phyloP scores from a whole-genome alignment of 2,113 vertebrate genomes.

The Myodes glareolus region DNA sequence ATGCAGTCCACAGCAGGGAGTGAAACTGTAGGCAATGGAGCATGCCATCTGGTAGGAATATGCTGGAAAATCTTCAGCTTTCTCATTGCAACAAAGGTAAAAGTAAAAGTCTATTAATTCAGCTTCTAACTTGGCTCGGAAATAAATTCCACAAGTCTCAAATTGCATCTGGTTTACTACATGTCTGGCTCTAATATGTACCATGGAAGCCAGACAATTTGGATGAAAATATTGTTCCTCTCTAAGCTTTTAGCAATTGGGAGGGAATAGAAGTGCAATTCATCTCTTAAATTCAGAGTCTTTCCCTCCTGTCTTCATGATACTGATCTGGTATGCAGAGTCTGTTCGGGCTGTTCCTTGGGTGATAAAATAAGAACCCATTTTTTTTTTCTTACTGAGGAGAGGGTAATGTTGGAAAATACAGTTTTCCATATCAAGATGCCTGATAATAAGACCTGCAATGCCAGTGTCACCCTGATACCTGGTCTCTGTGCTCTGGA shows the following conservation, averaged over 20 bases:
- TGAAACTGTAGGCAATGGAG: conserved; percentile 55
- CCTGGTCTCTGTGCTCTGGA: background rate
- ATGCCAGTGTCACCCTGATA: background rate
- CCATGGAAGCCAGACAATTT: conserved; percentile 74
- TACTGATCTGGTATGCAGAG: conserved; percentile 18
- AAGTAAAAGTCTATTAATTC: conserved; percentile 79
- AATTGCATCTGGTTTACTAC: conserved; percentile 76
- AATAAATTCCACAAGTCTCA: conserved; percentile 76
- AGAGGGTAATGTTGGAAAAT: background rate
- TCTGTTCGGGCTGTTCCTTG: conserved; percentile 43
- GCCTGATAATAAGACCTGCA: background rate
- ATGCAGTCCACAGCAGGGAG: conserved; percentile 52
- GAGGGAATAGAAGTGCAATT: conserved; percentile 44
- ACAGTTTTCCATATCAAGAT: background rate
- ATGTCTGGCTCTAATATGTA: conserved; percentile 59
- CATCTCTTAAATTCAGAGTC: conserved; percentile 21
- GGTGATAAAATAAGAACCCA: background rate
- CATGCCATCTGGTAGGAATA: conserved; percentile 72
- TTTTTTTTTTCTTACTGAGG: background rate
- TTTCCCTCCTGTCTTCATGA: background rate
- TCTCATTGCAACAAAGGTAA: conserved; percentile 71
- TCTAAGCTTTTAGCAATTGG: conserved; percentile 71
- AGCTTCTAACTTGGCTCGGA: conserved; percentile 75
- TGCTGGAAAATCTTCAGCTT: conserved; percentile 68
- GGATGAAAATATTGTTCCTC: conserved; percentile 66